Conservation (phyloP, 2,888 invertebrate species). For the Argyra leucocephala region DNA sequence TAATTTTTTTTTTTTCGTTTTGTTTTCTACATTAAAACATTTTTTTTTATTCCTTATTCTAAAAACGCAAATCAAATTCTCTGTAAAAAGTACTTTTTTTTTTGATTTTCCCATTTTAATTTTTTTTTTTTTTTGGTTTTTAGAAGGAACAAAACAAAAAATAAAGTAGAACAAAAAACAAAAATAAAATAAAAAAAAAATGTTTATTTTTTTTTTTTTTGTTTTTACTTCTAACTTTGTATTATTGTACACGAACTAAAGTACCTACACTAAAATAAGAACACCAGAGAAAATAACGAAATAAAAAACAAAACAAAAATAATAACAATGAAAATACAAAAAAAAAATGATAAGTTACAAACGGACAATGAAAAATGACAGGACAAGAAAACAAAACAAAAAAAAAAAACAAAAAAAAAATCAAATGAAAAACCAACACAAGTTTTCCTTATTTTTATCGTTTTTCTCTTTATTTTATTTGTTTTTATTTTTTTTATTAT, state of each 20-base stretch:
- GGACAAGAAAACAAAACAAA: no score
- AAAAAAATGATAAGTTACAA: background rate
- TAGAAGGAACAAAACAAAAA: no score
- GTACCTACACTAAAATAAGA: background rate
- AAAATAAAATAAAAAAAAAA: background rate
- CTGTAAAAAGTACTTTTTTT: background rate
- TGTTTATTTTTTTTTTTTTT: no score
- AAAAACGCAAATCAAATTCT: background rate
- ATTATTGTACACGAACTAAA: no score
- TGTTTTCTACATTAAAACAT: no score
- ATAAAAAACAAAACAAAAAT: background rate
- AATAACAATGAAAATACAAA: background rate
- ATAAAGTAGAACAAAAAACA: background rate
- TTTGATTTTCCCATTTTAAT: background rate
- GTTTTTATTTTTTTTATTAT: background rate
- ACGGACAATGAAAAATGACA: constrained; percentile 1
- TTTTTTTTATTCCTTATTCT: no score
- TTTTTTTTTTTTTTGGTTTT: no score
- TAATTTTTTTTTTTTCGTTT: no score
- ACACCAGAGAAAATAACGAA: background rate
- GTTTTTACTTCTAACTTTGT: background rate
- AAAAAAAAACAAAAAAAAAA: no score
- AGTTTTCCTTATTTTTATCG: background rate
- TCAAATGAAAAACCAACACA: background rate
- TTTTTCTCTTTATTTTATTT: background rate